Base-by-base conservation (phyloP, 2,888 invertebrate genomes). In the Scrobipalpa costella region DNA sequence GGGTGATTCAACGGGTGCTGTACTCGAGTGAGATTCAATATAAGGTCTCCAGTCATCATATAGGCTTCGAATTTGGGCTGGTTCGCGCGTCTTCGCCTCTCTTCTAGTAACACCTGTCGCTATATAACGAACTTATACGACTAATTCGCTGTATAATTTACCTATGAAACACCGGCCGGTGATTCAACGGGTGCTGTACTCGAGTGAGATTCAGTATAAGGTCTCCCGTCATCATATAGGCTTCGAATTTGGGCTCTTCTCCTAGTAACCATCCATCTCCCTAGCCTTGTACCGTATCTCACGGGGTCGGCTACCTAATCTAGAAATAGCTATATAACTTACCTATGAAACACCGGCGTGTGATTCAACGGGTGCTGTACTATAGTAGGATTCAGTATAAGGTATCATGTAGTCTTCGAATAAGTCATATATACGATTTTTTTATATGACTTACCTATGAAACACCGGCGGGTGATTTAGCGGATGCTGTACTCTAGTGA, bases 171-270 rank as follows among this genome's bases (percentile, higher is more conserved):
- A 89, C 86, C n/a, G 90, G 90, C 68, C 86, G 90, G 70, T 89
- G 92, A 69, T 89, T 90, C 72, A 93, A 93, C 60, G 93, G 93
- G 72, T 94, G 94, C 70, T 96, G 95, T 65, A 96, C 96, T 73
- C 96, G 92, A 67, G 98, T 97, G 72, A 98, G 94, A 89, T 98
- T 98, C 74, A 98, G 94, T 84, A 98, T 98, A 79, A 98, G 94
- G 88, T 98, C 98, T 57, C 98, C 98, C 36, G 98, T 98, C 98
- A 98, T 98, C 95, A 98, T 97, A 93, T 97, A 98, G 64, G 98
- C 97, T 90, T 98, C 98, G 90, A 96, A 97, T 85, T 96, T 95
- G 68, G 91, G 91, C 69, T 85, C 85, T 67, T 92, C 92, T 62
- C 86, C 68, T 15, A 90, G 76, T 62, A 91, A 73, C 89, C n/a